Evolutionary conservation across 2,888 invertebrate genomes (phyloP), one percentile per base, ranked within the genome.

Genomic region (Morpho deidamia): DNA sequence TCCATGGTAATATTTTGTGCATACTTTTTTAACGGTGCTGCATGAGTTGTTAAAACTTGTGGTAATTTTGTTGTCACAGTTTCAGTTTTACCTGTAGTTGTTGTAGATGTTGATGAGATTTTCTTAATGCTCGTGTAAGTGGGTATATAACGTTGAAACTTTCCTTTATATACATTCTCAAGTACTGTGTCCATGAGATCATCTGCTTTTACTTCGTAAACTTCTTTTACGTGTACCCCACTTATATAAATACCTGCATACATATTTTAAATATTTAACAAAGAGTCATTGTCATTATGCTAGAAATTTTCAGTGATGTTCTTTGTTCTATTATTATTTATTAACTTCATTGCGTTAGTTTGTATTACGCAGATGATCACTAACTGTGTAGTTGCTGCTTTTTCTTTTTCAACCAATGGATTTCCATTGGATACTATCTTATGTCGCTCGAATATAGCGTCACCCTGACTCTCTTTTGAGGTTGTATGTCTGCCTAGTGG

Each of bases 151-250:
- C 47, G 38, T 51, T 53, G 51, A 38, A 51, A 53, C 23, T 56
- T 57, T 7, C 53, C 55, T 41, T 45, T 55, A 32, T 58, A 57
- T 5, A 56, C 52, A 7, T 57, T 48, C 10, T 44, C 14, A 7
- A 63, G 49, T 2, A 59, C 45, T 14, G 44, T 42, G 11, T 60
- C 49, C 42, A 63, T 60, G 7, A 59, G 46, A 1, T 54, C 59
- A 11, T 63, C 63, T 40, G 56, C 56, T 44, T 56, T 55, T 14
- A 57, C 7, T 4, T 56, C 55, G 14, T 50, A 63, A 7, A 58
- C 47, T 35, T 54, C 51, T 12, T 50, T 54, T 7, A 33, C 11
- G 12, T 50, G 11, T 8, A 35, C 43, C 11, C 9, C 9, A 32
- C 3, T 11, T 40, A 40, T 11, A 47, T 39, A 7, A 35, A 35